Evolutionary conservation across 1,140 invertebrate genomes (phyloP).

Genomic region (Yoshiicerus persimilis): DNA sequence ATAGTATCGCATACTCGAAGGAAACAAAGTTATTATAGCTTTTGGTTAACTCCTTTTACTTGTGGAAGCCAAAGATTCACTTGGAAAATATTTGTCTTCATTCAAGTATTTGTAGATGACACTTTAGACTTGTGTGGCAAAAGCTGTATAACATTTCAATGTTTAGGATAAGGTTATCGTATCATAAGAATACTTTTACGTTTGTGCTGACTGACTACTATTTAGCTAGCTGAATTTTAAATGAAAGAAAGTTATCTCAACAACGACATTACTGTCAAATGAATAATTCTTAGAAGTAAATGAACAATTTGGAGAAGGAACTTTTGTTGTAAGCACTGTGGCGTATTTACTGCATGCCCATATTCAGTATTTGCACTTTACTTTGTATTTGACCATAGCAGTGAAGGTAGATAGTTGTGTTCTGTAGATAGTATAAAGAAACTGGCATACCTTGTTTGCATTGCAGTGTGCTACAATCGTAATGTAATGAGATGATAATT

Average conservation of each 20-base stretch:
- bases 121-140: too few species aligned
- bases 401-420: background rate
- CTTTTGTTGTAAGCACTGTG: background rate
- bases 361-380: background rate
- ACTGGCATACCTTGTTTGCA: background rate
- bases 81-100: too few species aligned
- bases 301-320: background rate
- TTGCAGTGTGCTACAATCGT: background rate
- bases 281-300: background rate
- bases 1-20: too few species aligned
- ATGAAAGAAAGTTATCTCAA: constrained; percentile 15
- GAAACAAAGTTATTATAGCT: too few species aligned
- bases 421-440: background rate
- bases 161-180: background rate
- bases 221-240: background rate
- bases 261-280: constrained; percentile 5
- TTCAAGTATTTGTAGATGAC: too few species aligned
- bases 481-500: background rate
- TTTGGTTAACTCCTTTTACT: too few species aligned
- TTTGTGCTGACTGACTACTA: background rate
- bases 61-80: too few species aligned
- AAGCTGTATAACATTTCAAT: too few species aligned
- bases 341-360: background rate
- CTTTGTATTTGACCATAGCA: background rate
- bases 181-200: background rate